phyloP scores from a whole-genome alignment of 2,888 invertebrate genomes.

The Andrena chrysosceles region DNA sequence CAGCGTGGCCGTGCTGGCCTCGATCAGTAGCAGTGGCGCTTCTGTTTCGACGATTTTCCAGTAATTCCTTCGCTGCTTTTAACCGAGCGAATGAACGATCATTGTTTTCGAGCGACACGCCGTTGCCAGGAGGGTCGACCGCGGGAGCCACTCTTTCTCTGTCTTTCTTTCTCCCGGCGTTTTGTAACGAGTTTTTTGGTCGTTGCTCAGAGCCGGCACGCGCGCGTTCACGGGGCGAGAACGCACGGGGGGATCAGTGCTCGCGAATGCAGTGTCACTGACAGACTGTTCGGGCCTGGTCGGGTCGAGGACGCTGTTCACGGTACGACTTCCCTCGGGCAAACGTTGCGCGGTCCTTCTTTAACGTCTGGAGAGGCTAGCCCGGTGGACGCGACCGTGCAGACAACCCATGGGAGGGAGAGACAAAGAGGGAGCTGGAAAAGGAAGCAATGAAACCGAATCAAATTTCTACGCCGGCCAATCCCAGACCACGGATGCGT shows the following conservation, averaged over 20 bases:
- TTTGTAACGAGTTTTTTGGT: slow-evolving; percentile 15
- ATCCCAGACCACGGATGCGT: slow-evolving; percentile 24
- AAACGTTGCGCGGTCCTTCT: slow-evolving; percentile 57
- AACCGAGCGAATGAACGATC: slow-evolving; percentile 36
- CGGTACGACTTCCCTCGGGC: slow-evolving; percentile 65
- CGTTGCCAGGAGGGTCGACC: slow-evolving; percentile 37
- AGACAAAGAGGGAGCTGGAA: slow-evolving; percentile 34
- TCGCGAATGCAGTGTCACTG: slow-evolving; percentile 60
- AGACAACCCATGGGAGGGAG: slow-evolving; percentile 26
- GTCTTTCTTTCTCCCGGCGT: neutral
- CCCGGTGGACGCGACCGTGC: slow-evolving; percentile 44
- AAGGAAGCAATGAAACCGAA: slow-evolving; percentile 48
- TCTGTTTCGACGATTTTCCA: slow-evolving; percentile 16
- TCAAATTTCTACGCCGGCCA: slow-evolving; percentile 59
- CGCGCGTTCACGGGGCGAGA: neutral
- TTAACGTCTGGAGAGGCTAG: slow-evolving; percentile 21
- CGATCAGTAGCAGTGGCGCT: slow-evolving; percentile 16
- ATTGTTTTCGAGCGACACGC: slow-evolving; percentile 44
- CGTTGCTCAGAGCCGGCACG: slow-evolving; percentile 15
- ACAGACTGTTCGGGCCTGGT: slow-evolving; percentile 61
- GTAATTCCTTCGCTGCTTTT: slow-evolving; percentile 33
- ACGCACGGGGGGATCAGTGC: slow-evolving; percentile 17
- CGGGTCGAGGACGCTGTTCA: slow-evolving; percentile 50
- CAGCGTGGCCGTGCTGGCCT: slow-evolving; percentile 50
- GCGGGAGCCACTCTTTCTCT: neutral